Evolutionary conservation across 2,113 vertebrate species (phyloP).

Genomic region (Vombatus ursinus): DNA sequence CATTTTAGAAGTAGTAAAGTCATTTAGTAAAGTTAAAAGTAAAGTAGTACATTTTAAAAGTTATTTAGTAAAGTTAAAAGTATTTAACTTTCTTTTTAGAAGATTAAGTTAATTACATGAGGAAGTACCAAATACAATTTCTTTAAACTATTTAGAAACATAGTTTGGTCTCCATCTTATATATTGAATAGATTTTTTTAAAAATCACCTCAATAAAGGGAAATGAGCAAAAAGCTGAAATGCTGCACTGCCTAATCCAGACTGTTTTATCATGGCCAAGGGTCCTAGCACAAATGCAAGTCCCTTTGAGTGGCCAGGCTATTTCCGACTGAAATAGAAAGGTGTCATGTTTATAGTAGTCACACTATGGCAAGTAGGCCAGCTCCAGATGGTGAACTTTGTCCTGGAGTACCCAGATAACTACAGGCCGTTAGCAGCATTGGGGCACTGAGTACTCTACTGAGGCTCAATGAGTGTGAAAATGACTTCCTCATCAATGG

Average conservation of each 20-base stretch:
- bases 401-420: background rate
- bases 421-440: background rate
- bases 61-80: no score
- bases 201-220: background rate
- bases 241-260: background rate
- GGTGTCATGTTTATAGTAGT: background rate
- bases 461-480: background rate
- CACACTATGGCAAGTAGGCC: no score
- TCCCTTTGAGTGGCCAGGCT: background rate
- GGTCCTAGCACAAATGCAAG: background rate
- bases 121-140: background rate
- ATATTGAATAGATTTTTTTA: background rate
- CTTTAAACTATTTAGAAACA: background rate
- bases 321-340: background rate
- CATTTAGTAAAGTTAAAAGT: no score
- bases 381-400: background rate
- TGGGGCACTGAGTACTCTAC: background rate
- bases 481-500: background rate
- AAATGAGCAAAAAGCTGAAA: background rate
- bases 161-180: background rate
- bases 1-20: conserved; percentile 34
- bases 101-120: background rate
- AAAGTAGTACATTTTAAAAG: conserved; percentile 36
- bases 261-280: background rate
- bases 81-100: conserved; percentile 13